Evolutionary conservation across 2,797 vertebrate species (phyloP).

Genomic region (Pseudomugil gertrudae): DNA sequence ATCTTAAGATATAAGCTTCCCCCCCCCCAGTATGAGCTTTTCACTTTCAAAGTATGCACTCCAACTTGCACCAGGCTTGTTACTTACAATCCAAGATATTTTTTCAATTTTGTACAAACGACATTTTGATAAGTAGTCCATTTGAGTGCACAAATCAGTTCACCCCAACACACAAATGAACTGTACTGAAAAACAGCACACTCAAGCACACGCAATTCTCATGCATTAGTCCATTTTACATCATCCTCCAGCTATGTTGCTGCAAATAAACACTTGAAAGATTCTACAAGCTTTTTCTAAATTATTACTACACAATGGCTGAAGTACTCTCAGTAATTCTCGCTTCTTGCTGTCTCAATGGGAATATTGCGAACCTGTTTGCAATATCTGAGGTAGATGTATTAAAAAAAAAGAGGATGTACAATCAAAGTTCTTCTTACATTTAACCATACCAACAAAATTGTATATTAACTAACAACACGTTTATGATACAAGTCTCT

Average conservation of each 20-base stretch:
- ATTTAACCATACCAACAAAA: conserved; percentile 22
- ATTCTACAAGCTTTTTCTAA: conserved; percentile 73
- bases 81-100: conserved; percentile 43
- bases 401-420: conserved; percentile 37
- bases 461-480: conserved; percentile 48
- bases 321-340: conserved; percentile 24
- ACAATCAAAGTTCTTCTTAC: conserved; percentile 48
- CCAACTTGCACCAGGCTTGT: conserved; percentile 56
- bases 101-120: conserved; percentile 27
- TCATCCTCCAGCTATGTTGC: conserved; percentile 60
- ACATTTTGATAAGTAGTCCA: conserved; percentile 51
- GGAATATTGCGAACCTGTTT: conserved; percentile 23
- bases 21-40: conserved; percentile 64
- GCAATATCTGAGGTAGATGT: conserved; percentile 31
- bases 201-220: conserved; percentile 18
- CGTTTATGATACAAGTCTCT: conserved; percentile 28
- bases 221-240: conserved; percentile 48
- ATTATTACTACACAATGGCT: conserved; percentile 58
- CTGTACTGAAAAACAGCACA: conserved; percentile 13
- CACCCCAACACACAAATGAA: conserved; percentile 14
- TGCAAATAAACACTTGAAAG: conserved; percentile 70
- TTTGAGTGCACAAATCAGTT: conserved; percentile 40
- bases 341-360: conserved; percentile 36
- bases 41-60: conserved; percentile 78
- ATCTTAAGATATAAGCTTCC: conserved; percentile 65